Percentiles rank a stretch among this genome's conserved stretches.
These are phyloP conservation scores for Ectemnius continuus DNA, from an alignment of 2,888 invertebrate genomes.

Conservation along the genomic window DNA sequence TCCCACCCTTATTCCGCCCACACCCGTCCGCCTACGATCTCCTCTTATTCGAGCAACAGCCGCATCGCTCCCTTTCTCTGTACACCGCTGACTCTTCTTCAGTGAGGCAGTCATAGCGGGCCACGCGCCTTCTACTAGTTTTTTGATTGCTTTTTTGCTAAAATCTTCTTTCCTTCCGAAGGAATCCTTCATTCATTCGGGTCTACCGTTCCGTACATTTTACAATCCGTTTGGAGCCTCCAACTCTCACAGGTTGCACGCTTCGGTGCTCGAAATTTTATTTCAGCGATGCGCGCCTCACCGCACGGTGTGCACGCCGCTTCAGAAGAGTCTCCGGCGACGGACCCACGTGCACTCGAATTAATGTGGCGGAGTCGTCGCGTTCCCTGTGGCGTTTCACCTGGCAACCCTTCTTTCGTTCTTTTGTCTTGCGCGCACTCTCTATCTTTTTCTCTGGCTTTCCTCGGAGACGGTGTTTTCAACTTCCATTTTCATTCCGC, in stretches of 20 bases:
- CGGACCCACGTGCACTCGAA: not conserved
- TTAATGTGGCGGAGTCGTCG: not conserved
- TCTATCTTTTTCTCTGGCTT: not conserved
- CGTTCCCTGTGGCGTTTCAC: no score
- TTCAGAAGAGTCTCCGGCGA: not conserved
- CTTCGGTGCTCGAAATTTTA: conserved; percentile 3
- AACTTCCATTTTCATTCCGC: conserved; percentile 3
- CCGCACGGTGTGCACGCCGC: not conserved
- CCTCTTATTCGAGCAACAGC: not conserved
- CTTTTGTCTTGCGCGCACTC: no score
- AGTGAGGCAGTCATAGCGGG: not conserved
- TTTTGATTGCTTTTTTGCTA: not conserved
- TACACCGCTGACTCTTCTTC: not conserved
- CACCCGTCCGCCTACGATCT: not conserved
- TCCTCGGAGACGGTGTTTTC: not conserved
- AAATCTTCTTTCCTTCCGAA: not conserved
- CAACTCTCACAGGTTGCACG: not conserved
- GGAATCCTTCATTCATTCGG: not conserved
- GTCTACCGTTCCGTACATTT: not conserved
- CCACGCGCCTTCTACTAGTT: not conserved
- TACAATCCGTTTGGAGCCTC: not conserved
- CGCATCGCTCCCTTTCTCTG: not conserved
- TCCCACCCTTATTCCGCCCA: not conserved
- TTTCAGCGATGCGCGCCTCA: not conserved
- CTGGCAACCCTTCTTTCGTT: no score